Evolutionary conservation across 1,140 invertebrate genomes (phyloP).

Genomic region (Caenorhabditis inopinata): DNA sequence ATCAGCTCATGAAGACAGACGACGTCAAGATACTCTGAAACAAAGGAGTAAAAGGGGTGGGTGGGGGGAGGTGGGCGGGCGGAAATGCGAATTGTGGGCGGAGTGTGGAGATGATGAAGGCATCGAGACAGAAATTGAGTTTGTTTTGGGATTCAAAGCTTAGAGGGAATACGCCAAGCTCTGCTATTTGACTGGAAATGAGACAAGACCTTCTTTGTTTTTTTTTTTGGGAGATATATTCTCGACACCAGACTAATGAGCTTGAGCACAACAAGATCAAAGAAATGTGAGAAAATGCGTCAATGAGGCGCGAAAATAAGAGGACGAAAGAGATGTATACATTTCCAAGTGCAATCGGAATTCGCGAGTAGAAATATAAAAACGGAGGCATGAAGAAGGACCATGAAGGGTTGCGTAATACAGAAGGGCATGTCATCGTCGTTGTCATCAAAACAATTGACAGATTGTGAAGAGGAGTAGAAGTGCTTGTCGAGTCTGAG

Average conservation of each 20-base stretch:
- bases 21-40: too few species aligned
- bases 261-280: too few species aligned
- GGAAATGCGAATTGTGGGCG: neutral
- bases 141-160: neutral
- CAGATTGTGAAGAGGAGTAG: neutral
- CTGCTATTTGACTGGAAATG: too few species aligned
- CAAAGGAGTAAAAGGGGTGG: neutral
- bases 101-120: neutral
- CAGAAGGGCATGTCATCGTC: neutral
- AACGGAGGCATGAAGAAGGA: neutral
- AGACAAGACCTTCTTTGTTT: too few species aligned
- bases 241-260: neutral
- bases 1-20: neutral
- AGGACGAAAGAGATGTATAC: neutral
- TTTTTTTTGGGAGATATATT: too few species aligned
- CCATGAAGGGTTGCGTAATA: neutral
- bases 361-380: neutral
- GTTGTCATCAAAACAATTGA: slow-evolving; percentile 6
- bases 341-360: neutral
- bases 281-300: neutral
- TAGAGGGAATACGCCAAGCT: too few species aligned
- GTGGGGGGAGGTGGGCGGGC: neutral
- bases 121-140: neutral
- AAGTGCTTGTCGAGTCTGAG: neutral
- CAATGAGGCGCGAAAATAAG: neutral